Evolutionary conservation across 2,797 vertebrate genomes (phyloP).

Genomic region (Myotis planiceps): DNA sequence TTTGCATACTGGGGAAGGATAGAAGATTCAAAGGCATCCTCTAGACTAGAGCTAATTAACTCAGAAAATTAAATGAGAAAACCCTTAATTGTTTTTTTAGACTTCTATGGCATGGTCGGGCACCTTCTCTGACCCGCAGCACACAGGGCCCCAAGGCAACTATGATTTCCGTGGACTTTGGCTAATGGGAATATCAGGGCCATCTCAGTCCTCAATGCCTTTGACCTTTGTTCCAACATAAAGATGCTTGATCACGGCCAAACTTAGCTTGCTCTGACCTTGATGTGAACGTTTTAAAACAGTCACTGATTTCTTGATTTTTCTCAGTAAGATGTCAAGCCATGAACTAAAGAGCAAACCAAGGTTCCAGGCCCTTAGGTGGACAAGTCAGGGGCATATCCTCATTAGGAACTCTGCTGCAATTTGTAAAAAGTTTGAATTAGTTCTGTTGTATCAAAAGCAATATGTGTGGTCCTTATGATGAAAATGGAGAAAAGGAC

Average conservation of each 20-base stretch:
- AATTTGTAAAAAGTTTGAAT: neutral
- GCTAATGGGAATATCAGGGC: neutral
- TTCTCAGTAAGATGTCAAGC: neutral
- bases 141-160: neutral
- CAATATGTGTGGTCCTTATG: neutral
- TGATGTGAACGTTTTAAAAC: neutral
- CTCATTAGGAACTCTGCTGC: neutral
- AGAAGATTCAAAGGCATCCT: slow-evolving; percentile 48
- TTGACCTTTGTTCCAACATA: neutral
- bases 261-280: slow-evolving; percentile 22
- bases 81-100: neutral
- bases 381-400: neutral
- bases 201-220: neutral
- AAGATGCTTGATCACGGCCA: neutral
- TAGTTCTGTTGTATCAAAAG: neutral
- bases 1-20: neutral
- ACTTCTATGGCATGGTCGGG: neutral
- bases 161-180: neutral
- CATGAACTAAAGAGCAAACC: neutral
- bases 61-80: slow-evolving; percentile 54
- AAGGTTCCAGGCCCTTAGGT: neutral
- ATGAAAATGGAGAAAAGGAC: neutral
- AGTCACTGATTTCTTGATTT: slow-evolving; percentile 1
- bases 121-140: neutral
- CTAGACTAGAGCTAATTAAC: slow-evolving; percentile 63